A percentile compares a stretch with the other conserved stretches of the same genome.
Evolutionary conservation across 2,797 vertebrate species (phyloP).

Genomic region (Diplodus puntazzo): DNA sequence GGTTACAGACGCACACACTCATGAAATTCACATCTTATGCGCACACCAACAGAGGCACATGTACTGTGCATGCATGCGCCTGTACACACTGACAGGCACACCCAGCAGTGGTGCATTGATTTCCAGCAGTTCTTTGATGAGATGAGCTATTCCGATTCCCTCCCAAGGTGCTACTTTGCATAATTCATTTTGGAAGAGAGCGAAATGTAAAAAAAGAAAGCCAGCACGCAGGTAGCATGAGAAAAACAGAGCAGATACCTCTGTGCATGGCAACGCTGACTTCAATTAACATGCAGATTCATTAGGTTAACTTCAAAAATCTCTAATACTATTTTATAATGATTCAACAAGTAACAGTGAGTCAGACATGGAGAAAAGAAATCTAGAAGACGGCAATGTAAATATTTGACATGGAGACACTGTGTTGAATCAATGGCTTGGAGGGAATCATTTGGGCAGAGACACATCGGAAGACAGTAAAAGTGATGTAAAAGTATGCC

Average conservation of each 20-base stretch:
- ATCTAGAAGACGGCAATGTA: constrained; percentile 54
- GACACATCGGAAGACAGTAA: constrained; percentile 45
- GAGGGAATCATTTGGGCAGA: constrained; percentile 53
- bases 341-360: constrained; percentile 55
- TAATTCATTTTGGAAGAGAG: constrained; percentile 83
- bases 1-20: constrained; percentile 44
- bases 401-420: constrained; percentile 70
- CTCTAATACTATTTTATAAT: constrained; percentile 70
- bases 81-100: constrained; percentile 65
- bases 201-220: constrained; percentile 79
- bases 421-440: constrained; percentile 61
- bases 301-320: constrained; percentile 68
- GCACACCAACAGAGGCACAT: constrained; percentile 53
- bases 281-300: constrained; percentile 79
- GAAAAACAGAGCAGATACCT: constrained; percentile 73
- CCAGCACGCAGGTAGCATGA: constrained; percentile 71
- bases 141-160: constrained; percentile 83
- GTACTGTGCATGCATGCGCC: constrained; percentile 56
- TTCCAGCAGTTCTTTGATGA: constrained; percentile 85
- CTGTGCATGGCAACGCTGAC: constrained; percentile 60
- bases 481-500: constrained; percentile 24
- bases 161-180: constrained; percentile 85
- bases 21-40: constrained; percentile 71
- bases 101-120: constrained; percentile 82
- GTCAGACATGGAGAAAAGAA: constrained; percentile 52